A percentile compares a stretch with the other conserved stretches of the same genome.
These are phyloP conservation scores for Eristalinus aeneus DNA, from an alignment of 2,888 invertebrate species.

Conservation along the genomic window DNA sequence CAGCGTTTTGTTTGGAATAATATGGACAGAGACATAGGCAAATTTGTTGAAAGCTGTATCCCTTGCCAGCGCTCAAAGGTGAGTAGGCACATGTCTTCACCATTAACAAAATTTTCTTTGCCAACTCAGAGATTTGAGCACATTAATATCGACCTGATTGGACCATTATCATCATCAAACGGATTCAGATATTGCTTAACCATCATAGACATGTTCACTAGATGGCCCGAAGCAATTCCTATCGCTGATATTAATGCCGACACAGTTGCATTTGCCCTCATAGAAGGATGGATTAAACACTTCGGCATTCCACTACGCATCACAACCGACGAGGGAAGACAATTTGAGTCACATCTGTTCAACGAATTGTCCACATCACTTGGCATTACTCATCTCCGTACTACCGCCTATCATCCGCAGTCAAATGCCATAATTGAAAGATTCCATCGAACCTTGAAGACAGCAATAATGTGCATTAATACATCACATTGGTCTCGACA, in stretches of 20 bases:
- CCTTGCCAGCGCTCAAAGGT: not conserved
- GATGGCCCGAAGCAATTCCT: slow-evolving; percentile 18
- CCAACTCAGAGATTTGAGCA: not conserved
- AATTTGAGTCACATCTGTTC: slow-evolving; percentile 1
- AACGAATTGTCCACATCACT: not conserved
- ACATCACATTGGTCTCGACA: slow-evolving; percentile 18
- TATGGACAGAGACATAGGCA: not conserved
- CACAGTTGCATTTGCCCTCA: slow-evolving; percentile 61
- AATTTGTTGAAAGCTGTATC: not conserved
- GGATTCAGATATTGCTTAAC: slow-evolving; percentile 8
- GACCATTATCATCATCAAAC: slow-evolving; percentile 9
- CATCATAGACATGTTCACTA: not conserved
- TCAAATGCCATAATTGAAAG: slow-evolving; percentile 67
- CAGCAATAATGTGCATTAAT: slow-evolving; percentile 8
- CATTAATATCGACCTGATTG: not conserved
- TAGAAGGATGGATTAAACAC: slow-evolving; percentile 38
- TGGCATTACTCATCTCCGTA: slow-evolving; percentile 70
- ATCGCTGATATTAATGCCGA: slow-evolving; percentile 32
- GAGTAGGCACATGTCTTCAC: not conserved
- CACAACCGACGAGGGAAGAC: not conserved
- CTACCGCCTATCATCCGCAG: slow-evolving; percentile 77
- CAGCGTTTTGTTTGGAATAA: not conserved
- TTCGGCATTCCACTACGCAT: slow-evolving; percentile 8
- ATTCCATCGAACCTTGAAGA: slow-evolving; percentile 17
- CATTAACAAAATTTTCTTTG: not conserved